Evolutionary conservation across 2,113 vertebrate species (phyloP), one percentile per base, ranked within the genome.

Genomic region (Mustelus asterias): DNA sequence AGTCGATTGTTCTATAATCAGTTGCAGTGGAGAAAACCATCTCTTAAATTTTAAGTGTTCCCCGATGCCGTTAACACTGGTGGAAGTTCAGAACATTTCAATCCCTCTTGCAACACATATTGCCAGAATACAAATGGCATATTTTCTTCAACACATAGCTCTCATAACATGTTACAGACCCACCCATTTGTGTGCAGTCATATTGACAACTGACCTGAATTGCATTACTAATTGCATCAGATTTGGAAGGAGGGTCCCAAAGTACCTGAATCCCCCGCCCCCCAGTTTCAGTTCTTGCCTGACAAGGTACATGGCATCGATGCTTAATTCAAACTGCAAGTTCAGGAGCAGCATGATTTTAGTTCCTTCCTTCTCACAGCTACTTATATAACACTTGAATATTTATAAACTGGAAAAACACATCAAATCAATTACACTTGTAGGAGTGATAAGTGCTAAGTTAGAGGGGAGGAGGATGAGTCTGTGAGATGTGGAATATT

Each of bases 391-490:
- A 86, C 18, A 6, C 83, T 44, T 20, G 83, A 86, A 86, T 86
- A 86, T 86, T 86, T 86, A 86, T 86, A 86, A 86, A 86, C 20
- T 86, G 37, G 69, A 22, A 86, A 86, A 86, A 41, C 41, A 44
- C 41, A 20, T 44, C 83, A 86, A 86, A 22, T 86, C 37, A 44
- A 86, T 86, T 86, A 86, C 18, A 86, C 18, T 44, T 86, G 83
- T 86, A 86, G 83, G 83, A 48, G 83, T 44, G 83, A 86, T 37
- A 44, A 86, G 3, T 86, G 83, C 7, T 44, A 80, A 7, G 83
- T 86, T 86, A 86, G 41, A 86, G 83, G 83, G 69, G 85, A 26
- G 24, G 44, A 54, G 85, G 85, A 48, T 29, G 22, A 10, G 4
- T 29, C 85, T 48, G 24, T 26, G 10, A 88, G 85, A 26, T 54